Evolutionary conservation across 2,113 vertebrate genomes (phyloP).

Genomic region (Mystacornis crossleyi): DNA sequence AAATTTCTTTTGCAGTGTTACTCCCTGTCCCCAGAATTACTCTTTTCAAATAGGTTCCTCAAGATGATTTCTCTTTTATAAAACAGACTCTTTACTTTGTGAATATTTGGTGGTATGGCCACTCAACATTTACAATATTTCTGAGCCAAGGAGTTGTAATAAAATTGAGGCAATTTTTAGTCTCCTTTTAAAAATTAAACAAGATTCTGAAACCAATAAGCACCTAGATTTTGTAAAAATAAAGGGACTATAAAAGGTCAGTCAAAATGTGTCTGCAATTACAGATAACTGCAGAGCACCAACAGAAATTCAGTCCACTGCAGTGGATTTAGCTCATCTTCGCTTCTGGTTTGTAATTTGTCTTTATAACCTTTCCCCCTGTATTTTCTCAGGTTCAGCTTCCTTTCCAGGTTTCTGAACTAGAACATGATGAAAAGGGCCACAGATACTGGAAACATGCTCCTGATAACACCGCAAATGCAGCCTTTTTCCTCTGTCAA

Average conservation of each 20-base stretch:
- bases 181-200: background rate
- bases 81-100: background rate
- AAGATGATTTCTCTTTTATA: background rate
- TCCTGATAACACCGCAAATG: background rate
- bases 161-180: background rate
- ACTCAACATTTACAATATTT: background rate
- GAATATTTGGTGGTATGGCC: background rate
- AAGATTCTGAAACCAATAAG: background rate
- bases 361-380: background rate
- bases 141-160: background rate
- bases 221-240: background rate
- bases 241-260: background rate
- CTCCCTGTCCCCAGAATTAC: background rate
- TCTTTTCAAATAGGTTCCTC: background rate
- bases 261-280: background rate
- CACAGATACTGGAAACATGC: background rate
- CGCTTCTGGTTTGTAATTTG: background rate
- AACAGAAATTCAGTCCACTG: background rate
- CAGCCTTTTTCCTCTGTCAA: background rate
- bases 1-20: background rate
- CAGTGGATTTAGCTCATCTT: background rate
- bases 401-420: background rate
- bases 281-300: background rate
- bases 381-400: background rate
- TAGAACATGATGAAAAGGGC: background rate